Evolutionary conservation across 1,140 invertebrate genomes (phyloP).

Genomic region (Anadara kagoshimensis): DNA sequence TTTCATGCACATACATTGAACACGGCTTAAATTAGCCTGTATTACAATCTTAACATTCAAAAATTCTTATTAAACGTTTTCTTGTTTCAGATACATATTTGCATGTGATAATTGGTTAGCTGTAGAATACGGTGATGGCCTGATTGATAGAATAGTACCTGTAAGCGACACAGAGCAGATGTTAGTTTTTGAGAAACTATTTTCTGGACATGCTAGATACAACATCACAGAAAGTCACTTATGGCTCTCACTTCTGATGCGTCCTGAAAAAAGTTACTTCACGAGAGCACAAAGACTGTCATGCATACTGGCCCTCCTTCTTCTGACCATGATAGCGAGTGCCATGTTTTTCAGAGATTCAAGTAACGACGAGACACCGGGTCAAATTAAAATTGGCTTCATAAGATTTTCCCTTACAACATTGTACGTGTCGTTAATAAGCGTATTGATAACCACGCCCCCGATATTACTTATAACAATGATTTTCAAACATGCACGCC

Average conservation of each 20-base stretch:
- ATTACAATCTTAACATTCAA: too few relatives aligned
- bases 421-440: conserved; percentile 45
- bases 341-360: conserved; percentile 69
- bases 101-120: conserved; percentile 72
- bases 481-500: conserved; percentile 48
- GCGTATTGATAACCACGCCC: conserved; percentile 43
- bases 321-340: conserved; percentile 72
- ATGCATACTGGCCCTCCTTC: conserved; percentile 67
- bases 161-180: conserved; percentile 14
- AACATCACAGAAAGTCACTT: conserved; percentile 71
- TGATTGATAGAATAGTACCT: conserved; percentile 73
- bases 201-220: conserved; percentile 64
- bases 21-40: too few relatives aligned
- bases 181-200: conserved; percentile 63
- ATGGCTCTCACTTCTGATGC: conserved; percentile 68
- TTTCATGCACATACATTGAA: too few relatives aligned
- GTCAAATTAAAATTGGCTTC: conserved; percentile 44
- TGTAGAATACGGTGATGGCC: conserved; percentile 68
- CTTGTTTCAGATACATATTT: conserved; percentile 42
- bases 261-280: conserved; percentile 68
- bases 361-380: conserved; percentile 28
- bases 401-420: conserved; percentile 45
- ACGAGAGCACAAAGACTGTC: conserved; percentile 69
- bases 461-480: conserved; percentile 46
- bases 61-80: background rate